phyloP scores from a whole-genome alignment of 64 coral and sea anemone genomes.

The Pocillopora verrucosa region DNA sequence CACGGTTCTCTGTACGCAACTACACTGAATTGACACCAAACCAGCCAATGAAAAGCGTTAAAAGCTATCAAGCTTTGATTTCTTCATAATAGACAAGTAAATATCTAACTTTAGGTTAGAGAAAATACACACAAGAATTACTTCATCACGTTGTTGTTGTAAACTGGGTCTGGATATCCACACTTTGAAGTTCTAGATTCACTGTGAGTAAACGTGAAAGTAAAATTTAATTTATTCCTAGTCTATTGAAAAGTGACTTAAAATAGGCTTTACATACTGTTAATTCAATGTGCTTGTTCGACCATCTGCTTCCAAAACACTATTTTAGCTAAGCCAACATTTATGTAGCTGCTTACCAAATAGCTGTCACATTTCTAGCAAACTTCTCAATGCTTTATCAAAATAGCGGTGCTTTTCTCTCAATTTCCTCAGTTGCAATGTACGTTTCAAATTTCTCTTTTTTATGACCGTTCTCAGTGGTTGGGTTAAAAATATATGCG shows the following conservation, averaged over 20 bases:
- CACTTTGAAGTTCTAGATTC: neutral
- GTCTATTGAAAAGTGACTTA: neutral
- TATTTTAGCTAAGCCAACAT: neutral
- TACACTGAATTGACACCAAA: neutral
- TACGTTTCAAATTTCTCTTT: too few relatives aligned
- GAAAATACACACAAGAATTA: neutral
- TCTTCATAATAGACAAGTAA: neutral
- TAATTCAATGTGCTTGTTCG: neutral
- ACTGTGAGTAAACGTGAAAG: neutral
- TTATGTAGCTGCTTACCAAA: neutral
- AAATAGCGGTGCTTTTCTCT: neutral
- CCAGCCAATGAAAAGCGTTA: neutral
- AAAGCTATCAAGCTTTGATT: neutral
- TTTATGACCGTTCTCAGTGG: too few relatives aligned
- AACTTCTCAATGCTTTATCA: neutral
- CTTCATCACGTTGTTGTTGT: neutral
- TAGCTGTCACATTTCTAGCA: neutral
- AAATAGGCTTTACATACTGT: neutral
- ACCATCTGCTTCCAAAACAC: neutral
- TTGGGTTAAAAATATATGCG: too few relatives aligned
- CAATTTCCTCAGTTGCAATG: too few relatives aligned
- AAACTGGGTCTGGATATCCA: neutral
- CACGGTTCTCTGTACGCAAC: neutral
- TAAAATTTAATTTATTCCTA: neutral
- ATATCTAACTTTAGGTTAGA: neutral